Percentiles rank a stretch among this genome's conserved stretches.
Conservation (phyloP, 2,888 invertebrate genomes). For the Lagria hirta region DNA sequence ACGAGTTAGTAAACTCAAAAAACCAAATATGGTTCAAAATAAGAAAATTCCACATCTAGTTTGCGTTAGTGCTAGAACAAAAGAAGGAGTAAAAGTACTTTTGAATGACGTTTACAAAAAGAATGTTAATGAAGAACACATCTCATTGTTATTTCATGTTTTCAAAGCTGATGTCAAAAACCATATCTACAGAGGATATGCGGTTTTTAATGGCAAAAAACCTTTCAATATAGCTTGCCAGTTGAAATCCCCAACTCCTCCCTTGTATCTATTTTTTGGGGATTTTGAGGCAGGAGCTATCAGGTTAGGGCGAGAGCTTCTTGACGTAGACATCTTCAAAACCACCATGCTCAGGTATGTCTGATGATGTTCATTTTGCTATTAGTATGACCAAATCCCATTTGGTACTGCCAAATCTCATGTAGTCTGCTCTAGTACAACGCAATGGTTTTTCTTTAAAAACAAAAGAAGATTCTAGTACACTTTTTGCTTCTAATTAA, state of each 20-base stretch:
- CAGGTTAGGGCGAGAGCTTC: not conserved
- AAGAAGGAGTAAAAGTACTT: slow-evolving; percentile 69
- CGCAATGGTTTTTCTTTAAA: too few species aligned
- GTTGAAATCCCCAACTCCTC: slow-evolving; percentile 1
- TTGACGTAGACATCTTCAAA: not conserved
- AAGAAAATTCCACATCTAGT: slow-evolving; percentile 74
- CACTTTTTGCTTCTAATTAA: too few species aligned
- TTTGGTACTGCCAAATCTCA: too few species aligned
- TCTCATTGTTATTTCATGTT: slow-evolving; percentile 41
- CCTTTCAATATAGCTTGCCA: not conserved
- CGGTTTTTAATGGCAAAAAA: slow-evolving; percentile 53
- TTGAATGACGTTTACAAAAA: slow-evolving; percentile 64
- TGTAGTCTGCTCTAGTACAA: too few species aligned
- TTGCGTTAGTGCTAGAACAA: slow-evolving; percentile 76
- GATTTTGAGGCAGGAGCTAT: not conserved
- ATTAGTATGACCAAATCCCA: too few species aligned
- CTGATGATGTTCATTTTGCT: too few species aligned
- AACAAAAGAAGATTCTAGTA: too few species aligned
- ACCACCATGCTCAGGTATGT: slow-evolving; percentile 1
- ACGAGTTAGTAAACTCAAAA: slow-evolving; percentile 62
- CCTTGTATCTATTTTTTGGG: too few species aligned
- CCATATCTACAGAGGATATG: slow-evolving; percentile 76
- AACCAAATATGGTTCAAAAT: slow-evolving; percentile 59
- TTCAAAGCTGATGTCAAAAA: slow-evolving; percentile 56
- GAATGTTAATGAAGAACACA: slow-evolving; percentile 38